A percentile compares a stretch with the other conserved stretches of the same genome.
These are phyloP conservation scores for Ataeniobius toweri DNA, from an alignment of 2,797 vertebrate species.

Conservation along the genomic window DNA sequence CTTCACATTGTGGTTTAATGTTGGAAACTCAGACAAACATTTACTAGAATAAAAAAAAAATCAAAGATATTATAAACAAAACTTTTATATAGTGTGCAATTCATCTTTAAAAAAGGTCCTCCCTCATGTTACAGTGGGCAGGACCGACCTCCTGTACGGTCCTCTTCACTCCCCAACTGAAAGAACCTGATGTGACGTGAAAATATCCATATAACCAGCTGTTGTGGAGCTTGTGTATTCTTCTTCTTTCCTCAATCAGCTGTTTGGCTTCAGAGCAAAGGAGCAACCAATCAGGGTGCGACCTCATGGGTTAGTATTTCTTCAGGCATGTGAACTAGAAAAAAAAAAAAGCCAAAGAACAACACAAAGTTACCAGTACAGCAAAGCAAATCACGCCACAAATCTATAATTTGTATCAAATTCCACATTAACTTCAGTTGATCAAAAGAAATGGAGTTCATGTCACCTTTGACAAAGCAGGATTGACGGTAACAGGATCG, in stretches of 20 bases:
- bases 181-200: not conserved
- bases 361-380: not conserved
- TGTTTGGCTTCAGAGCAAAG: not conserved
- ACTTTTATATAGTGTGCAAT: not conserved
- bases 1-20: not conserved
- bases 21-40: not conserved
- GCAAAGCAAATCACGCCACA: not conserved
- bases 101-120: not conserved
- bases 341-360: not conserved
- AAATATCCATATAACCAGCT: not conserved
- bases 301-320: not conserved
- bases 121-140: not conserved
- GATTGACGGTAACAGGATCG: slow-evolving; percentile 89
- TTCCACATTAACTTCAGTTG: too few relatives aligned
- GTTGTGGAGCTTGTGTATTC: not conserved
- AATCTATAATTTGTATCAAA: not conserved
- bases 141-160: not conserved
- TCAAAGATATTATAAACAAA: not conserved
- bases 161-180: not conserved
- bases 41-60: not conserved
- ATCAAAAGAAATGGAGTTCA: not conserved
- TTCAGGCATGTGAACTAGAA: not conserved
- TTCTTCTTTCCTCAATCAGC: not conserved
- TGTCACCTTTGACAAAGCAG: slow-evolving; percentile 83
- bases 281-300: not conserved